Evolutionary conservation across 2,888 invertebrate genomes (phyloP).

Genomic region (Acanthosepion pharaonis): DNA sequence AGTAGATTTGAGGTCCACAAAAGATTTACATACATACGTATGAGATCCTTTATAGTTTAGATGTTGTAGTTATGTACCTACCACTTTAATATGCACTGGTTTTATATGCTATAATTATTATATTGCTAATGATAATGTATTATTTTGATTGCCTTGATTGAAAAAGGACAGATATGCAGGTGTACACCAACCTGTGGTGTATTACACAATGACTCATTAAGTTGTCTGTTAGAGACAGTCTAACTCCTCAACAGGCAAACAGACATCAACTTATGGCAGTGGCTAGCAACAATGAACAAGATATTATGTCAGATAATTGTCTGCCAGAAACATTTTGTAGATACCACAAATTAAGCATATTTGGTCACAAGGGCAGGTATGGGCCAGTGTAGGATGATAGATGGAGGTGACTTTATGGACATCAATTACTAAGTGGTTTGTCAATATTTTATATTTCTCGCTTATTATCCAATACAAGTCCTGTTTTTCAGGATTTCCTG

Average conservation of each 20-base stretch:
- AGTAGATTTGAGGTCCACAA: too few species aligned
- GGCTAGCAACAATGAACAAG: background rate
- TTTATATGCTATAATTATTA: too few species aligned
- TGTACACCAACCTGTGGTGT: background rate
- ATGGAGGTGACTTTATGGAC: background rate
- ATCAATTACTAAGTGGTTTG: constrained; percentile 33
- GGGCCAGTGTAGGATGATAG: background rate
- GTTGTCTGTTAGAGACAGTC: background rate
- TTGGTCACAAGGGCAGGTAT: background rate
- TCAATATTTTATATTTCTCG: background rate
- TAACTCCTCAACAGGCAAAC: background rate
- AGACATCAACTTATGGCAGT: background rate
- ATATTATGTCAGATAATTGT: constrained; percentile 33
- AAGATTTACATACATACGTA: too few species aligned
- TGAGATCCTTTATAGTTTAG: too few species aligned
- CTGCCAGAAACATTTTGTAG: background rate
- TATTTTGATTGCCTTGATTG: too few species aligned
- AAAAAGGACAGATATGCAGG: background rate
- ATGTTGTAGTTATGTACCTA: too few species aligned
- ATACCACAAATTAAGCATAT: background rate
- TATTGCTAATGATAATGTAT: too few species aligned
- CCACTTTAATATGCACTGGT: too few species aligned
- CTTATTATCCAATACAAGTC: background rate
- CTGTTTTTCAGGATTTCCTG: constrained; percentile 33
- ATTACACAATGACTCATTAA: background rate